Evolutionary conservation across 2,888 invertebrate species (phyloP).

Genomic region (Leucophenga maculata): DNA sequence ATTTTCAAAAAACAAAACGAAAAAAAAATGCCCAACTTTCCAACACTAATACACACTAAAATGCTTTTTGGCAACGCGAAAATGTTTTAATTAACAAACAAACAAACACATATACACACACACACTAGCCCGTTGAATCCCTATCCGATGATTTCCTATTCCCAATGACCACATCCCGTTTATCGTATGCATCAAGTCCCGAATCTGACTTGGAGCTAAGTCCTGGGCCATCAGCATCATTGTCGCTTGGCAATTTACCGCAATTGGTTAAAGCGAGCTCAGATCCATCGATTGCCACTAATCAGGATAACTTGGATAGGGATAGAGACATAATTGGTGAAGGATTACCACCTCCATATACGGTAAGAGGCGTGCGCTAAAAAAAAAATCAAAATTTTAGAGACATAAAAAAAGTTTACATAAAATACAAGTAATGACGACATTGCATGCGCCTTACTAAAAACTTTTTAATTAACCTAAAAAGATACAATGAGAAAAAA

Average conservation of each 20-base stretch:
- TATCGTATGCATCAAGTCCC: constrained; percentile 96
- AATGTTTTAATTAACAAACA: background rate
- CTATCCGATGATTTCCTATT: constrained; percentile 98
- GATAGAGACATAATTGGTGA: constrained; percentile 77
- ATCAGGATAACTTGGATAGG: constrained; percentile 86
- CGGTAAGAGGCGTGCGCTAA: constrained; percentile 76
- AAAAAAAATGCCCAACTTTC: constrained; percentile 41
- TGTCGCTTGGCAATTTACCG: constrained; percentile 75
- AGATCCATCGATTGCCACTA: constrained; percentile 94
- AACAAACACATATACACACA: constrained; percentile 32
- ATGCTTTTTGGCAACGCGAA: constrained; percentile 19
- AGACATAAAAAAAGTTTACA: background rate
- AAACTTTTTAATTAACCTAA: background rate
- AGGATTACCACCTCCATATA: constrained; percentile 87
- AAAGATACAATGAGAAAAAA: constrained; percentile 2
- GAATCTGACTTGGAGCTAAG: constrained; percentile 95
- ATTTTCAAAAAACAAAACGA: constrained; percentile 22
- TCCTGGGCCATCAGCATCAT: constrained; percentile 78
- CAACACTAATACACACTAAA: constrained; percentile 39
- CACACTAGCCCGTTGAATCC: constrained; percentile 91
- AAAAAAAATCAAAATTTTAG: constrained; percentile 11
- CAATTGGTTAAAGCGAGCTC: constrained; percentile 87
- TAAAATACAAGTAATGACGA: background rate
- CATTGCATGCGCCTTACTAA: constrained; percentile 49
- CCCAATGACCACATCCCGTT: constrained; percentile 95